Percentiles rank a stretch among this genome's conserved stretches.
Evolutionary conservation across 2,113 vertebrate genomes (phyloP).

Genomic region (Myanophis thanlyinensis): DNA sequence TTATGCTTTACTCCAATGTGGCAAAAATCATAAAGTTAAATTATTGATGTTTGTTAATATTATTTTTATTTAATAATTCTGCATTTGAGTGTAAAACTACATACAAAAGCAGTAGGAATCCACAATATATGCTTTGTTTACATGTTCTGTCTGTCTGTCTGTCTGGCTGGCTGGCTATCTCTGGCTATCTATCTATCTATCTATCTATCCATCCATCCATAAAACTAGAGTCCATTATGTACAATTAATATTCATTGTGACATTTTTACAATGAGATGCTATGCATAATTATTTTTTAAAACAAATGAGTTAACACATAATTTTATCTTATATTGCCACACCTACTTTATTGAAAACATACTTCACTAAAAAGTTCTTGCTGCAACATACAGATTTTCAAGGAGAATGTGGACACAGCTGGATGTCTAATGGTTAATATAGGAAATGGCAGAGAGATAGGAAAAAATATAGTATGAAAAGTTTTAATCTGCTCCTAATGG

Average conservation of each 20-base stretch:
- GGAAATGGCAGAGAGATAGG: not conserved
- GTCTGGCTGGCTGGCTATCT: too few species aligned
- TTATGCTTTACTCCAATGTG: not conserved
- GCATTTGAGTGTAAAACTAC: not conserved
- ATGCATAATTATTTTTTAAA: not conserved
- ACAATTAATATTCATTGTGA: not conserved
- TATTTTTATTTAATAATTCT: not conserved
- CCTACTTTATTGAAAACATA: not conserved
- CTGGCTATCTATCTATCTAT: not conserved
- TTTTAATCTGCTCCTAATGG: slow-evolving; percentile 34
- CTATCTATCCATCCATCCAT: not conserved
- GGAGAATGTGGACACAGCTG: not conserved
- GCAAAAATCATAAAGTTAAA: not conserved
- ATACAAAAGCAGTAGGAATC: not conserved
- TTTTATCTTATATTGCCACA: not conserved
- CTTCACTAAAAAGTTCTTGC: not conserved
- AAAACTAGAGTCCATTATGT: not conserved
- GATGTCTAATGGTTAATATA: not conserved
- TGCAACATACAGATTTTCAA: not conserved
- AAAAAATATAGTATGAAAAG: slow-evolving; percentile 24
- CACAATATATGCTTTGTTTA: not conserved
- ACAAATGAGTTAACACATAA: not conserved
- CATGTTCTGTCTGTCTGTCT: not conserved
- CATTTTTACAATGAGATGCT: not conserved
- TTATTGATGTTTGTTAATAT: not conserved